phyloP scores from a whole-genome alignment of 2,113 vertebrate species.

The Prunella himalayana region DNA sequence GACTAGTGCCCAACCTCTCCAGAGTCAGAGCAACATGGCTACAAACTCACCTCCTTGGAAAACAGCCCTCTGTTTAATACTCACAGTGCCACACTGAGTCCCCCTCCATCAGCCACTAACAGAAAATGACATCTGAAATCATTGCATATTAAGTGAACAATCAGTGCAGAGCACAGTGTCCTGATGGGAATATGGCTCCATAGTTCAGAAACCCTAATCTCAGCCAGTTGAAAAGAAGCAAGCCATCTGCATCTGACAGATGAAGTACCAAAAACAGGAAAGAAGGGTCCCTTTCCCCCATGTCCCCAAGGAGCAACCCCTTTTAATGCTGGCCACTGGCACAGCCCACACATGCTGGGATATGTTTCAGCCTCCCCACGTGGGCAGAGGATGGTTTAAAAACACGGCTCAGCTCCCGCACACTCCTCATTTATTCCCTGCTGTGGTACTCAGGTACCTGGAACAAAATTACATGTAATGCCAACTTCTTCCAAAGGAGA shows the following conservation, averaged over 20 bases:
- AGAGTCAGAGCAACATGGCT: not conserved
- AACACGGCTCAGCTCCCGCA: not conserved
- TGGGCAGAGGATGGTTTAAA: not conserved
- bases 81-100: not conserved
- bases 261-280: not conserved
- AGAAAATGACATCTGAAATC: not conserved
- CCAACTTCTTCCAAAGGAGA: not conserved
- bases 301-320: not conserved
- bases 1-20: not conserved
- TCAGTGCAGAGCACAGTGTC: not conserved
- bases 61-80: not conserved
- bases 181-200: not conserved
- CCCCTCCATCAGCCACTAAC: not conserved
- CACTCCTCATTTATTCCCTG: not conserved
- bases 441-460: not conserved
- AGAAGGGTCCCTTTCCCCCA: not conserved
- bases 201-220: not conserved
- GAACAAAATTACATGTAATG: not conserved
- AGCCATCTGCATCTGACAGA: rapidly evolving
- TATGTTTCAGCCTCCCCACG: not conserved
- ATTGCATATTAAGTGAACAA: not conserved
- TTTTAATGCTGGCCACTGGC: not conserved
- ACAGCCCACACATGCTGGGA: not conserved
- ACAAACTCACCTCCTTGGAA: not conserved
- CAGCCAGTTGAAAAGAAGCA: not conserved